These are phyloP conservation scores for Microtus pennsylvanicus DNA, from an alignment of 2,113 vertebrate genomes.

Conservation along the genomic window DNA sequence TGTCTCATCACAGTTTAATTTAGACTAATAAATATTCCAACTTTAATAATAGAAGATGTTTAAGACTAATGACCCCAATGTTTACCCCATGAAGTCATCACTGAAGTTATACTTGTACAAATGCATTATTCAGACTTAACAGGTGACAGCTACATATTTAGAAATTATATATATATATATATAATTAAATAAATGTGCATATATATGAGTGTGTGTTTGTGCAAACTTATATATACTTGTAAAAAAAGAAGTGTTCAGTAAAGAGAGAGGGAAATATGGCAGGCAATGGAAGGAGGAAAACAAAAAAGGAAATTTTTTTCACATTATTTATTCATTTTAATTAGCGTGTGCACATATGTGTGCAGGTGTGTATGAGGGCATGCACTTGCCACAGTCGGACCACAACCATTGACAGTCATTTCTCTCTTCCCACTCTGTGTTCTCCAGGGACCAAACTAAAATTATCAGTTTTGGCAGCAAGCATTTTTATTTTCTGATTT, in stretches of 20 bases:
- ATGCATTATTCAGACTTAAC: neutral
- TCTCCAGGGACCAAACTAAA: no score
- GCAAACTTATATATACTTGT: neutral
- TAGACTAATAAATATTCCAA: neutral
- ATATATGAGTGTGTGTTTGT: no score
- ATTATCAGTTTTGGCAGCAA: neutral
- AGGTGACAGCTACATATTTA: neutral
- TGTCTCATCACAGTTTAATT: no score
- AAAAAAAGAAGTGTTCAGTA: neutral
- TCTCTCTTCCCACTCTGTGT: no score
- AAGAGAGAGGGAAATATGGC: neutral
- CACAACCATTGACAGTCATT: neutral
- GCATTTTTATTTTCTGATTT: neutral
- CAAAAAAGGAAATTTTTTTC: neutral
- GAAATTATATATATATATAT: neutral
- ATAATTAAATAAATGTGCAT: fast-evolving
- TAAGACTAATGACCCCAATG: neutral
- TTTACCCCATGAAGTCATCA: neutral
- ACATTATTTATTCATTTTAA: neutral
- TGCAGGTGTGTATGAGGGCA: neutral
- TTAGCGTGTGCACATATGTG: neutral
- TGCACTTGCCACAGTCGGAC: neutral
- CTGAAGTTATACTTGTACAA: neutral
- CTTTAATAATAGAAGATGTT: neutral
- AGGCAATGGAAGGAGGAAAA: neutral